Base-by-base conservation (phyloP, 2,797 vertebrate genomes). In the Pipistrellus pygmaeus region DNA sequence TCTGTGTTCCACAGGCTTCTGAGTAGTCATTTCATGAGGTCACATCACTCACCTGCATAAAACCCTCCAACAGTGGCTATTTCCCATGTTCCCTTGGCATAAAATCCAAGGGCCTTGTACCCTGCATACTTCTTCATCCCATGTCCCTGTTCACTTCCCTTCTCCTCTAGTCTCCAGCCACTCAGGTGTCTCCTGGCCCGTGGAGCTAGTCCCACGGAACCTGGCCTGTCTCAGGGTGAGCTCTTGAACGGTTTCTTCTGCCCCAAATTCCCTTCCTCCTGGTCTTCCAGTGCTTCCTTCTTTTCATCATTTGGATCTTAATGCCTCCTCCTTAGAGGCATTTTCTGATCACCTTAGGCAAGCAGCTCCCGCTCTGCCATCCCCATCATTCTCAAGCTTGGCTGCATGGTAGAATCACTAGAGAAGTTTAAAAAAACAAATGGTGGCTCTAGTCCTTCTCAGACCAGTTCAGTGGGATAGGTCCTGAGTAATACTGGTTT, bases 1-100 rank as follows among this genome's bases (percentile, higher is more conserved):
- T 17, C 64, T 1, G 0, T 2, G 17, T 8, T 35, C 13, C 8
- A 0, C 12, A 32, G 23, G 69, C 20, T 48, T 66, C 62, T 35
- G n/a, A 46, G 27, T 53, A 38, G 62, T 71, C 48, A 75, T 85
- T 10, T 27, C 9, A n/a, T 55, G 46, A 15, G 10, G 6, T 32
- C 55, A n/a, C 2, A 0, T 48, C 51, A 66, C 35, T 44, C 8
- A 2, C 44, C 66, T 71, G n/a, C 17, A 18, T 32, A 20, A 32
- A 32, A 32, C 41, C 2, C n/a, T 21, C 11, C 66, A 48, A 2
- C 4, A 10, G 1, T 14, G 21, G 3, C 66, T 68, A 3, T 32
- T 69, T 38, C 13, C 17, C n/a, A 0, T 0, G 5, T 85, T 1
- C 20, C 4, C 57, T 20, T 69, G 38, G 27, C 32, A 18, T 69